Percentiles rank a stretch among this genome's conserved stretches.
Conservation (phyloP, 1,140 invertebrate species). For the Eulimnadia texana region DNA sequence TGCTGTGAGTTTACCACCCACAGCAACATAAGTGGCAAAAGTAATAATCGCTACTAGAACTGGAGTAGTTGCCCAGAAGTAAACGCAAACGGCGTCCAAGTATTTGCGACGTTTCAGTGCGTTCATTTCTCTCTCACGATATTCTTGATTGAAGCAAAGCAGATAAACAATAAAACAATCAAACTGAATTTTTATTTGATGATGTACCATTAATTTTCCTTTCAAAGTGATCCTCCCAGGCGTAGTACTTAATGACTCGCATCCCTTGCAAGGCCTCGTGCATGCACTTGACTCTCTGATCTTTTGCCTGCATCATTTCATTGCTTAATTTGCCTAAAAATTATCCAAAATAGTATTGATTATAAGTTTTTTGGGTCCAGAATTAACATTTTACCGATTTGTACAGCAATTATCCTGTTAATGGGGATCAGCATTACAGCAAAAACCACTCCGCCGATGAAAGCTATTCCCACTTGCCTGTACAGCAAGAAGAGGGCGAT, state of each 20-base stretch:
- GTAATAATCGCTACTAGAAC: constrained; percentile 85
- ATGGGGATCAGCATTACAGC: constrained; percentile 80
- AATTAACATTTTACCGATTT: constrained; percentile 48
- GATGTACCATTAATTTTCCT: constrained; percentile 38
- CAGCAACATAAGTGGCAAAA: constrained; percentile 70
- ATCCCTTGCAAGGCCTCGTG: constrained; percentile 78
- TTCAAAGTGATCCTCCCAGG: constrained; percentile 84
- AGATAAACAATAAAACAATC: neutral
- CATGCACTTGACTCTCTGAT: constrained; percentile 72
- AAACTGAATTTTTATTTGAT: constrained; percentile 10
- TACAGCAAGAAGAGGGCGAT: constrained; percentile 70
- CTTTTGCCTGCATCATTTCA: constrained; percentile 83
- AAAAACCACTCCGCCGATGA: constrained; percentile 76
- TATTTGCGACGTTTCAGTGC: constrained; percentile 79
- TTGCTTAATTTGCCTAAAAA: constrained; percentile 47
- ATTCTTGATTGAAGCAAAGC: constrained; percentile 28
- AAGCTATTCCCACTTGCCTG: constrained; percentile 75
- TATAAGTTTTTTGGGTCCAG: constrained; percentile 12
- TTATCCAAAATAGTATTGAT: constrained; percentile 2
- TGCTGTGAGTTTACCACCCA: constrained; percentile 66
- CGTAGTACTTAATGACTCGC: constrained; percentile 75
- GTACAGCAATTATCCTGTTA: constrained; percentile 77
- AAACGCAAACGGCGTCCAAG: constrained; percentile 95
- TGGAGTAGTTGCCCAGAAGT: constrained; percentile 98
- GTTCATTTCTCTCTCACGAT: constrained; percentile 53